Conservation (phyloP, 2,888 invertebrate species). For the Lasioglossum zephyrum region DNA sequence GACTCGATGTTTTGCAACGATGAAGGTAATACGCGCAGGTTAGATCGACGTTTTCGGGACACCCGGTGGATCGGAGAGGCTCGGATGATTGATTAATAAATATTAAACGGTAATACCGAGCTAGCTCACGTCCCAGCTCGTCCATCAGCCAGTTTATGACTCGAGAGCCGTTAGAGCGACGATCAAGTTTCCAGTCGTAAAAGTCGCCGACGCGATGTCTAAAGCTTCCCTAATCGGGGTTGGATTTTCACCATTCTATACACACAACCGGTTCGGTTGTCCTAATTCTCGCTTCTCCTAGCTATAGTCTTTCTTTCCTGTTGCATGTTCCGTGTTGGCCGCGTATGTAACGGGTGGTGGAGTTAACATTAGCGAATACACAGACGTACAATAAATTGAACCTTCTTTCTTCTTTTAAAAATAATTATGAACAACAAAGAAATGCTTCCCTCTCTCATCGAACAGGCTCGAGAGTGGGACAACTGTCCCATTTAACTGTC, state of each 20-base stretch:
- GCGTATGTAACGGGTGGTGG: neutral
- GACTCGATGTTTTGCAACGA: too few species aligned
- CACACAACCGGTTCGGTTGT: neutral
- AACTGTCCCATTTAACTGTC: neutral
- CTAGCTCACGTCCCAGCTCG: conserved; percentile 45
- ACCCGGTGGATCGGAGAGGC: conserved; percentile 13
- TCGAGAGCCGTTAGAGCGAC: conserved; percentile 54
- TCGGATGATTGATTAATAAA: conserved; percentile 52
- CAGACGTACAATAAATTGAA: neutral
- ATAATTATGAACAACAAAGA: neutral
- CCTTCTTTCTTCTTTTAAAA: too few species aligned
- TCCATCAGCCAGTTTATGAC: conserved; percentile 55
- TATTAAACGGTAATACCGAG: conserved; percentile 50
- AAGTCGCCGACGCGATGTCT: conserved; percentile 40
- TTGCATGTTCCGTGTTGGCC: neutral
- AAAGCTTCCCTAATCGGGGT: conserved; percentile 48
- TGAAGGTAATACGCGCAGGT: neutral
- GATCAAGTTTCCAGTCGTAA: conserved; percentile 57
- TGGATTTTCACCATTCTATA: conserved; percentile 37
- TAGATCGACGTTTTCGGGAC: neutral
- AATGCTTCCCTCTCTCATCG: neutral
- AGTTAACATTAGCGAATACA: neutral
- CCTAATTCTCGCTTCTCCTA: neutral
- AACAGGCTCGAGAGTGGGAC: neutral
- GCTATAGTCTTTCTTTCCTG: neutral